Percentiles rank a stretch among this genome's conserved stretches.
phyloP scores from a whole-genome alignment of 2,888 invertebrate genomes.

The Hipparchia sbordonii region DNA sequence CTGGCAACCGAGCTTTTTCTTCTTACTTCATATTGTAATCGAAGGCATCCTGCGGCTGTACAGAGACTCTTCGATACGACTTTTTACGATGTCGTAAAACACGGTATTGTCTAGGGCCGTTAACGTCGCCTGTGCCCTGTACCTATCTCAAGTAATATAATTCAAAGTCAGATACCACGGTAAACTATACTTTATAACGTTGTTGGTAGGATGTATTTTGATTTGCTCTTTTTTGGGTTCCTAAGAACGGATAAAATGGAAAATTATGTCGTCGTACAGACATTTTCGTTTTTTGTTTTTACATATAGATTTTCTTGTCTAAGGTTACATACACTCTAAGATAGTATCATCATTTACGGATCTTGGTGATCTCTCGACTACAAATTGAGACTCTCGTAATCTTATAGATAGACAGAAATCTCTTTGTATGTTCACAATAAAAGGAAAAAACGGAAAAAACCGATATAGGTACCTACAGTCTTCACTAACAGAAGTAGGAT shows the following conservation, averaged over 20 bases:
- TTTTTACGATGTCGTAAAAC: conserved; percentile 44
- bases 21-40: conserved; percentile 11
- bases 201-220: conserved; percentile 1
- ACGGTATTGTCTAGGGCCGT: conserved; percentile 43
- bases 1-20: neutral
- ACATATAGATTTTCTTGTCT: neutral
- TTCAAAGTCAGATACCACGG: conserved; percentile 5
- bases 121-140: conserved; percentile 41
- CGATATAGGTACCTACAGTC: too few species aligned
- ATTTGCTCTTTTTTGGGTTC: neutral
- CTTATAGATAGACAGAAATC: neutral
- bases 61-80: conserved; percentile 36
- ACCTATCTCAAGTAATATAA: conserved; percentile 36
- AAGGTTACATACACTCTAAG: neutral
- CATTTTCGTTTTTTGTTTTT: neutral
- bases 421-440: neutral
- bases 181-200: conserved; percentile 15
- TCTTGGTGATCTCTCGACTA: neutral
- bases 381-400: too few species aligned
- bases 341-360: neutral
- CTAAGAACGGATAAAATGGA: conserved; percentile 21
- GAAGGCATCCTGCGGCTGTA: conserved; percentile 19
- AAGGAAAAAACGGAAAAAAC: too few species aligned
- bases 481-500: too few species aligned
- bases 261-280: conserved; percentile 8